Evolutionary conservation across 2,797 vertebrate species (phyloP).

Genomic region (Spondyliosoma cantharus): DNA sequence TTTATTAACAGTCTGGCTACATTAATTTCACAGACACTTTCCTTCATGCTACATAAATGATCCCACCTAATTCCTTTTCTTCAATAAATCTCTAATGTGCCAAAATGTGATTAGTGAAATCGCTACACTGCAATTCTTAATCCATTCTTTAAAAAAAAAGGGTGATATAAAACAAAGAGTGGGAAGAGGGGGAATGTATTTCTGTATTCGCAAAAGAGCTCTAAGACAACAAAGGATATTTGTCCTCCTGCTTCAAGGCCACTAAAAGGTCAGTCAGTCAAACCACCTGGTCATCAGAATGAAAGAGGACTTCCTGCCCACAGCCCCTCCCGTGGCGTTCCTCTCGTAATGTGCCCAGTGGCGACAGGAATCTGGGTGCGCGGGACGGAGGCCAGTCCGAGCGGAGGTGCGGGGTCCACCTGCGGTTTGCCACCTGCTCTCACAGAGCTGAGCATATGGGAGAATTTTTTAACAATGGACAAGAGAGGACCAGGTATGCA

Average conservation of each 20-base stretch:
- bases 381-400: conserved; percentile 47
- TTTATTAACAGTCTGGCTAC: conserved; percentile 43
- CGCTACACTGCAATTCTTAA: conserved; percentile 46
- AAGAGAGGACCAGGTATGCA: conserved; percentile 37
- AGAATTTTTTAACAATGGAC: conserved; percentile 56
- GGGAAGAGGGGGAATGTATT: conserved; percentile 25
- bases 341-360: conserved; percentile 21
- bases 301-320: conserved; percentile 46
- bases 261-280: conserved; percentile 52
- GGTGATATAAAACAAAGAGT: conserved; percentile 32
- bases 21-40: conserved; percentile 39
- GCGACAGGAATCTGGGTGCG: conserved; percentile 39
- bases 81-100: conserved; percentile 57
- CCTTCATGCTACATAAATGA: conserved; percentile 41
- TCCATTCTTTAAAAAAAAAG: conserved; percentile 40
- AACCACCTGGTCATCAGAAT: conserved; percentile 27
- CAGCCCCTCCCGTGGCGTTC: background rate
- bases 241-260: conserved; percentile 48
- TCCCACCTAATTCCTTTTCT: conserved; percentile 54
- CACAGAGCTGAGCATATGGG: conserved; percentile 68
- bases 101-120: conserved; percentile 68
- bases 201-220: conserved; percentile 27
- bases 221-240: conserved; percentile 22
- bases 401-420: conserved; percentile 64
- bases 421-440: conserved; percentile 79